A percentile compares a stretch with the other conserved stretches of the same genome.
These are phyloP conservation scores for Oikopleura albicans DNA, from an alignment of 23 tunicate genomes.

Conservation along the genomic window DNA sequence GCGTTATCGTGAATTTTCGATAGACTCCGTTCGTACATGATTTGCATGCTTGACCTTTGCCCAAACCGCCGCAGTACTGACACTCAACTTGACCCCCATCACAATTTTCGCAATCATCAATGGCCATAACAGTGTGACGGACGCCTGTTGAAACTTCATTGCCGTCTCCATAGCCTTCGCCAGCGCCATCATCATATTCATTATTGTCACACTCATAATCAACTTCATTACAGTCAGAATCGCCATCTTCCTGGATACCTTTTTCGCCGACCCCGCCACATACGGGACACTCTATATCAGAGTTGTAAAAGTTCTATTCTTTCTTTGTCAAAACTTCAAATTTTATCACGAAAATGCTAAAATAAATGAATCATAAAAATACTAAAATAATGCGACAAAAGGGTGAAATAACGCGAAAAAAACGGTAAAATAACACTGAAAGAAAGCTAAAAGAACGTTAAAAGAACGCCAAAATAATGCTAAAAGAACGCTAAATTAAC, in stretches of 20 bases:
- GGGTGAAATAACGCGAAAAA: no score
- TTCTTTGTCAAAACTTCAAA: no score
- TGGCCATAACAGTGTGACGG: neutral
- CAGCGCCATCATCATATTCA: neutral
- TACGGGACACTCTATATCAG: neutral
- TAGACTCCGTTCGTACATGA: neutral
- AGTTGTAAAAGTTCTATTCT: no score
- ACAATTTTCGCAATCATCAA: neutral
- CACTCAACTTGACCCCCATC: neutral
- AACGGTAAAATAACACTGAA: no score
- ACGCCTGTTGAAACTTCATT: neutral
- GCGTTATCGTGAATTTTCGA: neutral
- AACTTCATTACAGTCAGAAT: neutral
- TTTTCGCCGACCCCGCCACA: neutral
- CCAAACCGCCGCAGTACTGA: neutral
- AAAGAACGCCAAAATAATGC: no score
- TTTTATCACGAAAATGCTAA: no score
- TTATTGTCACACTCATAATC: neutral
- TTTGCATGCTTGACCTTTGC: neutral
- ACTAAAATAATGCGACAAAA: no score
- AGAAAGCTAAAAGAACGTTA: no score
- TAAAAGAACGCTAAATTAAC: no score
- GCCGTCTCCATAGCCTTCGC: neutral
- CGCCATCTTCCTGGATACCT: neutral
- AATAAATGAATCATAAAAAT: no score